Evolutionary conservation across 2,797 vertebrate genomes (phyloP).

Genomic region (Sebastiscus tertius): DNA sequence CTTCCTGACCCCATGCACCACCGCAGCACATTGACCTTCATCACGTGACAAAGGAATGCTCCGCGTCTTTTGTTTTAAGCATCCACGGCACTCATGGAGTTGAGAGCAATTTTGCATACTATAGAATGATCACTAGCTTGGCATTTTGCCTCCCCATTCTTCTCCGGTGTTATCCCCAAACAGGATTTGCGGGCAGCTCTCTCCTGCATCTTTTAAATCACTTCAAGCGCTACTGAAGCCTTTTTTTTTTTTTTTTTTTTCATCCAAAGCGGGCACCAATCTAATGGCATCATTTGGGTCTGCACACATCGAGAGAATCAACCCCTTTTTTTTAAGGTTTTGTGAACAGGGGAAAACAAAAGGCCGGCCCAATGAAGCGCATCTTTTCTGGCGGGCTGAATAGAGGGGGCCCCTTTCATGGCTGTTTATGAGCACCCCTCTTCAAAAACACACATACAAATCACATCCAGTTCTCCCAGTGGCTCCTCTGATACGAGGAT

Average conservation of each 20-base stretch:
- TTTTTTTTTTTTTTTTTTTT: constrained; percentile 62
- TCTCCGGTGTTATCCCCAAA: constrained; percentile 65
- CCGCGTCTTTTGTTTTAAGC: constrained; percentile 78
- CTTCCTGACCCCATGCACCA: constrained; percentile 75
- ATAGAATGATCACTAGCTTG: constrained; percentile 73
- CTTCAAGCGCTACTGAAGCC: constrained; percentile 76
- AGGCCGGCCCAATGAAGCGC: constrained; percentile 76
- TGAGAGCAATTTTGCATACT: constrained; percentile 77
- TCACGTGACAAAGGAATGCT: constrained; percentile 77
- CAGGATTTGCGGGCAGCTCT: constrained; percentile 77
- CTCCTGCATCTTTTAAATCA: constrained; percentile 79
- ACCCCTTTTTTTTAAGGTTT: constrained; percentile 69
- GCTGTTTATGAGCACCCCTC: constrained; percentile 82
- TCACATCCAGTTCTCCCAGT: constrained; percentile 80
- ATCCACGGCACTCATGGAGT: constrained; percentile 68
- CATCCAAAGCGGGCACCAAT: constrained; percentile 72
- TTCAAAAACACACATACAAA: constrained; percentile 85
- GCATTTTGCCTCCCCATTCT: constrained; percentile 75
- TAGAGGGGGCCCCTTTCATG: constrained; percentile 83
- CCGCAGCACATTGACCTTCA: constrained; percentile 68
- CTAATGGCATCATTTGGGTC: constrained; percentile 80
- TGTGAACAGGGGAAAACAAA: constrained; percentile 78
- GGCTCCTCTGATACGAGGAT: constrained; percentile 62
- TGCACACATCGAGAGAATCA: constrained; percentile 75
- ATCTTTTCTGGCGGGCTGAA: constrained; percentile 76